A percentile compares a stretch with the other conserved stretches of the same genome.
phyloP scores from a whole-genome alignment of 1,140 invertebrate species.

The Bombus haemorrhoidalis region DNA sequence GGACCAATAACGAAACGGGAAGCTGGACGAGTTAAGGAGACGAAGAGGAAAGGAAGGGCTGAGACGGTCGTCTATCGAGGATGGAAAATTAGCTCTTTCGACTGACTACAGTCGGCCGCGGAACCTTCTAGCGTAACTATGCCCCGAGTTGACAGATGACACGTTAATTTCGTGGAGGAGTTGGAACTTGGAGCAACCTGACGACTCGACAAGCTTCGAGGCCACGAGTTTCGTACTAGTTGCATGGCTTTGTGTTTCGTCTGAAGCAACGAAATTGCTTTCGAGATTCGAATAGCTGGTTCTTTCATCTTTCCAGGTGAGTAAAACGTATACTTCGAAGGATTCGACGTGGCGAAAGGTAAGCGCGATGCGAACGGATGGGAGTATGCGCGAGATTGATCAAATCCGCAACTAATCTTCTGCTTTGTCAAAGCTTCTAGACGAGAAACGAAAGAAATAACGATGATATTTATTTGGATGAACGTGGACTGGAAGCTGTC shows the following conservation, averaged over 20 bases:
- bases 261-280: background rate
- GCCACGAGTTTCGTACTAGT: background rate
- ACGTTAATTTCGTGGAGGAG: constrained; percentile 44
- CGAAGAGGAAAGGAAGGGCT: background rate
- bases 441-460: background rate
- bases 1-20: no score
- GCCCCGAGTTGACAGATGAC: constrained; percentile 26
- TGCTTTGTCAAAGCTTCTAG: background rate
- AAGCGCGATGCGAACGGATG: no score
- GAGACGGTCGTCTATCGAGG: background rate
- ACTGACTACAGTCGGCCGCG: background rate
- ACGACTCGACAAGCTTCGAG: background rate
- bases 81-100: constrained; percentile 29
- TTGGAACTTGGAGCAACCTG: background rate
- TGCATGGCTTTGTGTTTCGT: constrained; percentile 15
- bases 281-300: background rate
- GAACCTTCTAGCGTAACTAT: constrained; percentile 14
- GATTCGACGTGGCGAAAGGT: background rate
- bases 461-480: background rate
- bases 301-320: constrained; percentile 12
- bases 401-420: background rate
- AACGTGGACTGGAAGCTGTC: constrained; percentile 14
- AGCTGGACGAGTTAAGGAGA: background rate
- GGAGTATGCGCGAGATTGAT: background rate
- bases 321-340: background rate